These are phyloP conservation scores for Cylindroiulus punctatus DNA, from an alignment of 2,888 invertebrate genomes.

Conservation along the genomic window DNA sequence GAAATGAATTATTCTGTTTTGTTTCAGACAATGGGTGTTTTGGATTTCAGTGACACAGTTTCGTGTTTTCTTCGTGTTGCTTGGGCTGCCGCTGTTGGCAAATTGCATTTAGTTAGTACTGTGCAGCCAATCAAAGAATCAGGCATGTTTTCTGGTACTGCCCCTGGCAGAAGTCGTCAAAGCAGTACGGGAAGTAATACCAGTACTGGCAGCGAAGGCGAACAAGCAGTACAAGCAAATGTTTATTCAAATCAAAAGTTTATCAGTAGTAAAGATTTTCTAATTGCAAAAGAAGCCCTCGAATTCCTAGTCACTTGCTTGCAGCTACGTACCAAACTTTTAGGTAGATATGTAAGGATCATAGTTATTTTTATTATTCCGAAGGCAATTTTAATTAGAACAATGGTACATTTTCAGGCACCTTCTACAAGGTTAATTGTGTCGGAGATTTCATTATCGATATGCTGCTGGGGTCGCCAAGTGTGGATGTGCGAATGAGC, in stretches of 20 bases:
- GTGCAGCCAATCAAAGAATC: constrained; percentile 65
- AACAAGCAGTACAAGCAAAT: constrained; percentile 63
- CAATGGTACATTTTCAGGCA: constrained; percentile 60
- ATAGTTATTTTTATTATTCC: neutral
- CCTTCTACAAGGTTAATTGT: constrained; percentile 66
- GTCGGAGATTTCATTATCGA: constrained; percentile 68
- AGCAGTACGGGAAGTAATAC: constrained; percentile 67
- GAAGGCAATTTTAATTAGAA: neutral
- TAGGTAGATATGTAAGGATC: constrained; percentile 62
- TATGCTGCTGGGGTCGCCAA: constrained; percentile 67
- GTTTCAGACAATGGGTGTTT: constrained; percentile 65
- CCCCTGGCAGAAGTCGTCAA: constrained; percentile 64
- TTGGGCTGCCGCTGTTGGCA: constrained; percentile 69
- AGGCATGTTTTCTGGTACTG: constrained; percentile 58
- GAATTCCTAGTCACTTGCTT: constrained; percentile 67
- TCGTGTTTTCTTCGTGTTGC: constrained; percentile 67
- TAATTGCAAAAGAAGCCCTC: constrained; percentile 67
- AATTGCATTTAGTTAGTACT: constrained; percentile 66
- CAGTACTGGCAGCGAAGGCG: constrained; percentile 66
- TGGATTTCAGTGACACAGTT: constrained; percentile 65
- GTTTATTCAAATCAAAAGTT: constrained; percentile 65
- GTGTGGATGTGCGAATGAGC: constrained; percentile 64
- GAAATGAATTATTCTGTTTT: neutral
- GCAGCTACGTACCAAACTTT: constrained; percentile 65
- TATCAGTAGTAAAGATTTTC: constrained; percentile 65